Percentiles rank a stretch among this genome's conserved stretches.
Evolutionary conservation across 2,888 invertebrate species (phyloP).

Genomic region (Laspeyria flexula): DNA sequence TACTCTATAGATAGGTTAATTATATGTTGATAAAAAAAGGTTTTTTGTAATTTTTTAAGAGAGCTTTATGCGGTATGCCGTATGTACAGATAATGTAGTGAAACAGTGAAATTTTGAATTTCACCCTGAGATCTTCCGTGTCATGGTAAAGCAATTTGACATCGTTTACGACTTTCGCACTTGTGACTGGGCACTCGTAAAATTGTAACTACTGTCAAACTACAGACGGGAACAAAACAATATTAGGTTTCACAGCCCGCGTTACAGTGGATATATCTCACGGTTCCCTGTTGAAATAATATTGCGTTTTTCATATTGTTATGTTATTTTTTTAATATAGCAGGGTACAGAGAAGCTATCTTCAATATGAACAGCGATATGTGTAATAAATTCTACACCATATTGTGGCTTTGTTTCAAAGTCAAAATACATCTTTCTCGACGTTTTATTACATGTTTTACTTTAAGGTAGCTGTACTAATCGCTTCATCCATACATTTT

Average conservation of each 20-base stretch:
- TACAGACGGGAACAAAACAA: slow-evolving; percentile 43
- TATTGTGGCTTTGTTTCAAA: slow-evolving; percentile 12
- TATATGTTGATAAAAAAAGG: slow-evolving; percentile 71
- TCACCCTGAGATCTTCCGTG: slow-evolving; percentile 71
- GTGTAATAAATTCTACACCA: slow-evolving; percentile 14
- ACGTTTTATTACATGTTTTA: slow-evolving; percentile 2
- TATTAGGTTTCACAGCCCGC: slow-evolving; percentile 41
- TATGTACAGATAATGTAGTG: slow-evolving; percentile 72
- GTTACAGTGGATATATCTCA: slow-evolving; percentile 26
- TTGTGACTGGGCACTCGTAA: slow-evolving; percentile 61
- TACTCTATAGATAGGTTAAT: slow-evolving; percentile 82
- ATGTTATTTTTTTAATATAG: slow-evolving; percentile 36
- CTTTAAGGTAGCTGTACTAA: no score
- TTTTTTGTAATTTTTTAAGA: slow-evolving; percentile 83
- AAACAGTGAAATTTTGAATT: slow-evolving; percentile 80
- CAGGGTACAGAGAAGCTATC: slow-evolving; percentile 23
- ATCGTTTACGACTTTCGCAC: slow-evolving; percentile 59
- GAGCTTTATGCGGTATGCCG: slow-evolving; percentile 80
- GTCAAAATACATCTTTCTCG: slow-evolving; percentile 1
- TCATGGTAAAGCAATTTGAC: slow-evolving; percentile 59
- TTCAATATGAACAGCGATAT: slow-evolving; percentile 26
- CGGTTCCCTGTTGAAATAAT: slow-evolving; percentile 29
- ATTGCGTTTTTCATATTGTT: slow-evolving; percentile 40
- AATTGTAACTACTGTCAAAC: slow-evolving; percentile 50
- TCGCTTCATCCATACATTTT: no score